Evolutionary conservation across 2,888 invertebrate species (phyloP).

Genomic region (Augiades crinisus): DNA sequence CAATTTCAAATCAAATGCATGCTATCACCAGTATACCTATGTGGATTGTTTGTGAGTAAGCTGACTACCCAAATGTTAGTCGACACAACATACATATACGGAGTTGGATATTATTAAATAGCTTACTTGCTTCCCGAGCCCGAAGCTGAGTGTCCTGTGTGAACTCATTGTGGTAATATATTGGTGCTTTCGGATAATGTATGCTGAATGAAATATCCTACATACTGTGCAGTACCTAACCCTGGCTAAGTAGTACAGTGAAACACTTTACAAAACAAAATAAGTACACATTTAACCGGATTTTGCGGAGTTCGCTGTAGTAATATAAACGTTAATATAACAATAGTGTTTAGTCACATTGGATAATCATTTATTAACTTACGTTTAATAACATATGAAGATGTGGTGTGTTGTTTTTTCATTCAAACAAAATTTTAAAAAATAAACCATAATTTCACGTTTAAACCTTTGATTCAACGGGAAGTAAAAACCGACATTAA

Average conservation of each 20-base stretch:
- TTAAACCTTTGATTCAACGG: not conserved
- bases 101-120: conserved; percentile 43
- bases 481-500: conserved; percentile 1
- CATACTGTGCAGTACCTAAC: not conserved
- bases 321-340: too few species aligned
- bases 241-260: not conserved
- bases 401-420: too few species aligned
- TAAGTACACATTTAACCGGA: too few species aligned
- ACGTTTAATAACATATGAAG: not conserved
- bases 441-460: not conserved
- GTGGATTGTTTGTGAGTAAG: conserved; percentile 61
- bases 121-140: conserved; percentile 58
- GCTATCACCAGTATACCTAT: conserved; percentile 52
- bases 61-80: conserved; percentile 60
- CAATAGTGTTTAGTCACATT: too few species aligned
- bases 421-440: not conserved
- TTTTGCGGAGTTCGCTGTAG: too few species aligned
- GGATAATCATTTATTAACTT: too few species aligned
- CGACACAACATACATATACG: conserved; percentile 54
- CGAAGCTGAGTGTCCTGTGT: conserved; percentile 39
- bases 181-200: not conserved
- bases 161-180: conserved; percentile 1
- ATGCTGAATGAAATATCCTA: not conserved
- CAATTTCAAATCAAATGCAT: conserved; percentile 40
- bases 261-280: not conserved